Percentiles rank a stretch among this genome's conserved stretches.
phyloP scores from a whole-genome alignment of 2,113 vertebrate species.

The Cranoglanis bouderius region DNA sequence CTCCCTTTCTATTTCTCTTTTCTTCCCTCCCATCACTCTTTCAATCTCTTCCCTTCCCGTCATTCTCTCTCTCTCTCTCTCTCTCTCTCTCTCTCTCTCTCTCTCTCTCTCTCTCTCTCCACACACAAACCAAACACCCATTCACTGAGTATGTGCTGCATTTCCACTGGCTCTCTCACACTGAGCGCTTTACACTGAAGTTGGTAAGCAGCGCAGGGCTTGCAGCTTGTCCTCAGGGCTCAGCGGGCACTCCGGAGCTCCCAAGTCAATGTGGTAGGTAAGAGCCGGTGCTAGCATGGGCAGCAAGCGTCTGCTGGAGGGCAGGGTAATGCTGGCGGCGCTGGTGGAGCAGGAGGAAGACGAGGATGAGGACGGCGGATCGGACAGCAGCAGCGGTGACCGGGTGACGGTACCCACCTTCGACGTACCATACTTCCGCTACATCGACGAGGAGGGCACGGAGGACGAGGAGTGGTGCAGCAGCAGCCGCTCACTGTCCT shows the following conservation, averaged over 20 bases:
- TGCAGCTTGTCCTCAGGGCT: constrained; percentile 17
- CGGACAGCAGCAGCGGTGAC: constrained; percentile 66
- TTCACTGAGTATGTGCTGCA: constrained; percentile 64
- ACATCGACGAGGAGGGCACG: constrained; percentile 91
- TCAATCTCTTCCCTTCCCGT: background rate
- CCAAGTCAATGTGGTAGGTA: constrained; percentile 54
- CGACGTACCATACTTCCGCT: constrained; percentile 97
- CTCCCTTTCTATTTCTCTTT: background rate
- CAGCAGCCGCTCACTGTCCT: constrained; percentile 92
- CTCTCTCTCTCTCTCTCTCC: constrained; percentile 25
- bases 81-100: constrained; percentile 30
- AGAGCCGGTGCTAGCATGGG: constrained; percentile 56
- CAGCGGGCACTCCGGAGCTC: constrained; percentile 5
- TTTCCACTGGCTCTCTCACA: constrained; percentile 73
- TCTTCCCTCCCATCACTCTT: background rate
- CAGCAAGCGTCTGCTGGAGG: constrained; percentile 76
- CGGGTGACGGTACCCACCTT: constrained; percentile 86
- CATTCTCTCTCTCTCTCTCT: background rate
- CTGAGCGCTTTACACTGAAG: constrained; percentile 59
- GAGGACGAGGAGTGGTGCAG: constrained; percentile 82
- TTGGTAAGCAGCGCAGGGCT: constrained; percentile 33
- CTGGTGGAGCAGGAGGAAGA: constrained; percentile 79
- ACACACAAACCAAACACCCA: constrained; percentile 61
- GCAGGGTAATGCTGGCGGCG: constrained; percentile 76
- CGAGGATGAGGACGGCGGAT: constrained; percentile 65